A percentile compares a stretch with the other conserved stretches of the same genome.
These are phyloP conservation scores for Nyctalus aviator DNA, from an alignment of 2,797 vertebrate species.

Conservation along the genomic window DNA sequence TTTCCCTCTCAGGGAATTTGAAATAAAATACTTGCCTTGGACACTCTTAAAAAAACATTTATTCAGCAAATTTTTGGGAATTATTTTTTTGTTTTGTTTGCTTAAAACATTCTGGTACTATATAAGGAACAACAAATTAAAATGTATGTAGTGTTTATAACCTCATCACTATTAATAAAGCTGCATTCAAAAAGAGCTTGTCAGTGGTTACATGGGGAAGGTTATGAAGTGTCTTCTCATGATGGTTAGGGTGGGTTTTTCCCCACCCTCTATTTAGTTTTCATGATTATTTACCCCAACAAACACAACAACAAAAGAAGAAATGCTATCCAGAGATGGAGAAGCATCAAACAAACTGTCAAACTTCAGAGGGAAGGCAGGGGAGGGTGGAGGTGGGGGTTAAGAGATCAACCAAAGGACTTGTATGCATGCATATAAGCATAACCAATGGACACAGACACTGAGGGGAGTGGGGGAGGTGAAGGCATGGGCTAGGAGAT, in stretches of 20 bases:
- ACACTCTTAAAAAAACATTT: constrained; percentile 43
- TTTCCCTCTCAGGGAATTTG: constrained; percentile 22
- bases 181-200: neutral
- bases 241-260: neutral
- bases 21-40: constrained; percentile 50
- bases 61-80: constrained; percentile 47
- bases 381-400: too few relatives aligned
- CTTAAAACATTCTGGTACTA: constrained; percentile 61
- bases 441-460: too few relatives aligned
- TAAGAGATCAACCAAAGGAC: too few relatives aligned
- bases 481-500: too few relatives aligned
- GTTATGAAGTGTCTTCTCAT: constrained; percentile 32
- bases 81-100: neutral
- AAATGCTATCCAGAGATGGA: too few relatives aligned
- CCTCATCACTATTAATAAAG: constrained; percentile 64
- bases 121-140: constrained; percentile 46
- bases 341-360: too few relatives aligned
- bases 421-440: too few relatives aligned
- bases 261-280: neutral
- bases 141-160: constrained; percentile 36
- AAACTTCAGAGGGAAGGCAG: too few relatives aligned
- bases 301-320: neutral
- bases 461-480: too few relatives aligned
- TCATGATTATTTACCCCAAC: neutral
- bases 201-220: neutral